Base-by-base conservation (phyloP, 2,113 vertebrate genomes). In the Rhombomys opimus region DNA sequence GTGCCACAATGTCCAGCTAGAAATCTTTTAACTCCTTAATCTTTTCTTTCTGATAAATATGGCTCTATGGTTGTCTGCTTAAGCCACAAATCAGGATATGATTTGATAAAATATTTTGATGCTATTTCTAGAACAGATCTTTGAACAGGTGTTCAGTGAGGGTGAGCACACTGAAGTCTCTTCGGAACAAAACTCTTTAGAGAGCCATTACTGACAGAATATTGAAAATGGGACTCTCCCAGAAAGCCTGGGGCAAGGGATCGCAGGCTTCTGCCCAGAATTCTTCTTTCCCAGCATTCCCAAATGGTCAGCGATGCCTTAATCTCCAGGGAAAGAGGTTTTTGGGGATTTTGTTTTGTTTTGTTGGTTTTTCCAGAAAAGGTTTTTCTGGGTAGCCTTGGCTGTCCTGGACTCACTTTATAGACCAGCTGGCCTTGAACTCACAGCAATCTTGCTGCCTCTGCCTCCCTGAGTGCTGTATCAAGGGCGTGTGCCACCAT, bases 41-140 rank as follows among this genome's bases (percentile, higher is more conserved):
- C 75, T 73, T 23, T 2, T 38, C 67, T 18, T 3, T 50, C 57
- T 81, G 57, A 35, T 63, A 91, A 89, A 41, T 35, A 65, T 18
- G 15, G 27, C n/a, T 27, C 54, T 91, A 54, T n/a, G 35, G 41
- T 3, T 85, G 72, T 65, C 41, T n/a, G 46, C 46, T 32, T 8
- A 2, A 80, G 61, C 23, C 76, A 25, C 35, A 38, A 54, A 80
- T 80, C 57, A 86, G 63, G n/a, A 61, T 38, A 67, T 17, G 46
- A 88, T 78, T 52, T 76, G 46, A 54, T 54, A 77, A 85, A 95
- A 63, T 7, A 81, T 63, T 63, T 46, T 70, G 67, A 93, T 68
- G 87, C 65, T 30, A 57, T 65, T 80, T 91, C 72, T 75, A 87
- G 14, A 89, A 70, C 57, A 92, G 59, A 18, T 4, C 46, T 89